Evolutionary conservation across 2,888 invertebrate species (phyloP).

Genomic region (Hedychridium roseum): DNA sequence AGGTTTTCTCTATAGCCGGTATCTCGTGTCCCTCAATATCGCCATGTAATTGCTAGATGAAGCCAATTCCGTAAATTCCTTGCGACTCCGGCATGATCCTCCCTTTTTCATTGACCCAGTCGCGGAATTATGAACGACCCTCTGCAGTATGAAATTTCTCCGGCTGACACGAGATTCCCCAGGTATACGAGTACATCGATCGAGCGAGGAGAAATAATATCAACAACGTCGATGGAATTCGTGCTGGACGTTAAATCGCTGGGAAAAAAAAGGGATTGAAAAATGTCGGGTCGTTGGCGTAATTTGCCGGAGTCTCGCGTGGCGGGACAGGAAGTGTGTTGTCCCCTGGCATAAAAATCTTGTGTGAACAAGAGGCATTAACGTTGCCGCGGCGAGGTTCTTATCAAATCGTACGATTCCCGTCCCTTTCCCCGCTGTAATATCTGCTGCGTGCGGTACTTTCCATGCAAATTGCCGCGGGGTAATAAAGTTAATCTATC

Average conservation of each 20-base stretch:
- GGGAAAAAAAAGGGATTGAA: no score
- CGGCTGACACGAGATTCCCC: no score
- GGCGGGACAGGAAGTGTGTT: no score
- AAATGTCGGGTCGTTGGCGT: no score
- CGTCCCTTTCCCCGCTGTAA: constrained; percentile 25
- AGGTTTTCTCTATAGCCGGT: not conserved
- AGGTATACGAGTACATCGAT: no score
- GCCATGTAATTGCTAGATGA: not conserved
- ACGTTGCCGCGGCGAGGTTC: constrained; percentile 22
- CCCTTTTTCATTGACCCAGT: no score
- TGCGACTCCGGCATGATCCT: no score
- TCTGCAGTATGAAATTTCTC: no score
- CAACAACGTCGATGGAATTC: not conserved
- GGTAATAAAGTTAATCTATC: constrained; percentile 34
- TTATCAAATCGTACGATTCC: constrained; percentile 33
- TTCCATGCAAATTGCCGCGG: constrained; percentile 36
- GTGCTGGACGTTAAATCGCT: not conserved
- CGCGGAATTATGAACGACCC: no score
- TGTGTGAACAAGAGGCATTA: constrained; percentile 29
- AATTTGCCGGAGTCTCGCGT: no score
- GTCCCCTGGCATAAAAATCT: no score
- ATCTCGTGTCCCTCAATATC: not conserved
- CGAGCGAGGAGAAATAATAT: no score
- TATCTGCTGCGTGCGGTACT: constrained; percentile 31
- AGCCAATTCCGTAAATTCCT: not conserved